Evolutionary conservation across 1,140 invertebrate species (phyloP).

Genomic region (Probaryconus sp.): DNA sequence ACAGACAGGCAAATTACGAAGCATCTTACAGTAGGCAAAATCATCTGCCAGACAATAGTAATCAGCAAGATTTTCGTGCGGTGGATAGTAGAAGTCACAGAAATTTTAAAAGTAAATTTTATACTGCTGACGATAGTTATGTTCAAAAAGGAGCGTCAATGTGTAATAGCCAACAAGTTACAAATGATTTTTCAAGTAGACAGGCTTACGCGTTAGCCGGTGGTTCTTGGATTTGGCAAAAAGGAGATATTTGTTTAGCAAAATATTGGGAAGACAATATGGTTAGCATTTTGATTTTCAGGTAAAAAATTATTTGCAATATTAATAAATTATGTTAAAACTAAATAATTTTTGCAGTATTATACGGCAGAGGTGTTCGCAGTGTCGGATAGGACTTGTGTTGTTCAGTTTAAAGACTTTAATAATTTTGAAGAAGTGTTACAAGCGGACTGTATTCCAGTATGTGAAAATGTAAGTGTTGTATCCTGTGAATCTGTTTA

Average conservation of each 20-base stretch:
- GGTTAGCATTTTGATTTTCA: constrained; percentile 77
- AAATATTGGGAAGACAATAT: constrained; percentile 95
- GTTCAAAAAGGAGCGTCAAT: constrained; percentile 29
- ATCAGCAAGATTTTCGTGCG: constrained; percentile 53
- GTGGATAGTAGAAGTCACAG: constrained; percentile 68
- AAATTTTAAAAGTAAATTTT: constrained; percentile 62
- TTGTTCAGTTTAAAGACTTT: constrained; percentile 91
- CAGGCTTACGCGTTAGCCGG: constrained; percentile 58
- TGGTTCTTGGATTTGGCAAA: constrained; percentile 82
- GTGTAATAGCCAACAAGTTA: constrained; percentile 61
- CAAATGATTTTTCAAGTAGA: constrained; percentile 63
- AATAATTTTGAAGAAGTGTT: constrained; percentile 93
- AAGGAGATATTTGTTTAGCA: constrained; percentile 90
- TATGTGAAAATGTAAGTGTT: constrained; percentile 77
- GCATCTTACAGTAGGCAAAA: constrained; percentile 63
- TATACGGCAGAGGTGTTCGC: constrained; percentile 90
- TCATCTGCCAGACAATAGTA: constrained; percentile 58
- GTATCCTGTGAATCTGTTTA: no score
- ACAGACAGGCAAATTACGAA: constrained; percentile 63
- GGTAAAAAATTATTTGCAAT: constrained; percentile 1
- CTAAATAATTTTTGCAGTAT: constrained; percentile 80
- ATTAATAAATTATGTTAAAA: constrained; percentile 7
- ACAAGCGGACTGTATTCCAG: constrained; percentile 86
- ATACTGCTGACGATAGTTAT: constrained; percentile 52
- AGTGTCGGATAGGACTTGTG: constrained; percentile 87